Conservation (phyloP, 2,113 vertebrate species). For the Nesoenas mayeri region DNA sequence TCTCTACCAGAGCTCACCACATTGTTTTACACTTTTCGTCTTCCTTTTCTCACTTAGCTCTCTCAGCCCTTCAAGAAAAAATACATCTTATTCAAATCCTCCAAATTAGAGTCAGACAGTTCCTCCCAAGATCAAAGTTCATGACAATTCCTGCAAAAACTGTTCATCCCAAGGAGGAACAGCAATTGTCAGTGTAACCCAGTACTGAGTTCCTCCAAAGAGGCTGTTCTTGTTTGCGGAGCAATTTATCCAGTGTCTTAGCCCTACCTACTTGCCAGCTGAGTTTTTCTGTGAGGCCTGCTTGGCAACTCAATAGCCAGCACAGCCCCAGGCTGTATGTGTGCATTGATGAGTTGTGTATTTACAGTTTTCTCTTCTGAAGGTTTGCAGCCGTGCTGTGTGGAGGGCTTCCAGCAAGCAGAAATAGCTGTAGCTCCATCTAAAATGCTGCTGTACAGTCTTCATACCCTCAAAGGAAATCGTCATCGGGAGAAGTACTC, state of each 20-base stretch:
- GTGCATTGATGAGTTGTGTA: accelerated
- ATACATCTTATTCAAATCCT: background rate
- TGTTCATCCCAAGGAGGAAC: background rate
- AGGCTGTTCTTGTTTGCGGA: background rate
- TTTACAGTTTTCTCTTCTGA: background rate
- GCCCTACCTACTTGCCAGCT: background rate
- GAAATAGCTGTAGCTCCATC: background rate
- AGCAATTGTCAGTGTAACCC: background rate
- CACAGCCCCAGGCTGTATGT: background rate
- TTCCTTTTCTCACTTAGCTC: background rate
- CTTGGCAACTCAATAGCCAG: background rate
- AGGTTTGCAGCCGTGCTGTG: background rate
- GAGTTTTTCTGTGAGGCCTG: background rate
- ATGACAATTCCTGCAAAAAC: background rate
- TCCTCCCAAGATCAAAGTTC: background rate
- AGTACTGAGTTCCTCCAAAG: background rate
- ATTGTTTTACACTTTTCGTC: background rate
- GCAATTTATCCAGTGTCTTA: background rate
- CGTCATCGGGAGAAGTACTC: background rate
- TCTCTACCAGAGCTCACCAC: background rate
- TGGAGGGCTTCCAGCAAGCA: background rate
- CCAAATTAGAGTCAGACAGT: background rate
- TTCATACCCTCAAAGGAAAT: background rate
- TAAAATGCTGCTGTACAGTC: accelerated
- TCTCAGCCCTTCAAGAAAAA: background rate